Evolutionary conservation across 1,140 invertebrate species (phyloP).

Genomic region (Tribolium madens): DNA sequence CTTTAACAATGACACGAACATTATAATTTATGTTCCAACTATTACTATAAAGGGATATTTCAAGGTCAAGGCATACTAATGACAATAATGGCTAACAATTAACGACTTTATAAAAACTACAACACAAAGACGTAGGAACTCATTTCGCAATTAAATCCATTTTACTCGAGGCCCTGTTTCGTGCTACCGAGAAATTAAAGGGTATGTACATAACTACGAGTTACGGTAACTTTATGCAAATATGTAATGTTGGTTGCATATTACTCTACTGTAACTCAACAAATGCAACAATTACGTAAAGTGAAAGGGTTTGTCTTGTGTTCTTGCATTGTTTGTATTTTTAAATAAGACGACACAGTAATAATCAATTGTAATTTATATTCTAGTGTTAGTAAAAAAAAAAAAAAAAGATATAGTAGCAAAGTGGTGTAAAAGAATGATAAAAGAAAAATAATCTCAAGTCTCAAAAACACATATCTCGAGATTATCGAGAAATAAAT

Average conservation of each 20-base stretch:
- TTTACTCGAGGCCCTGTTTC: background rate
- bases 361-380: background rate
- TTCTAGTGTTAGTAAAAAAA: background rate
- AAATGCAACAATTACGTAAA: background rate
- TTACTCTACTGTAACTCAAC: background rate
- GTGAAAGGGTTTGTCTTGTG: slow-evolving; percentile 12
- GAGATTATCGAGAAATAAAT: slow-evolving; percentile 5
- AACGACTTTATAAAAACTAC: slow-evolving; percentile 1
- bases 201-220: background rate
- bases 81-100: slow-evolving; percentile 5
- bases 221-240: slow-evolving; percentile 13
- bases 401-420: background rate
- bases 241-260: slow-evolving; percentile 36
- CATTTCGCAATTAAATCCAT: slow-evolving; percentile 5
- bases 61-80: slow-evolving; percentile 53
- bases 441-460: background rate
- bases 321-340: slow-evolving; percentile 13
- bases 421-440: background rate
- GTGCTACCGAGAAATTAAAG: background rate
- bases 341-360: background rate
- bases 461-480: background rate
- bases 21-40: slow-evolving; percentile 54
- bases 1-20: slow-evolving; percentile 56
- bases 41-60: slow-evolving; percentile 54
- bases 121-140: background rate